Evolutionary conservation across 1,140 invertebrate genomes (phyloP), one percentile per base, ranked within the genome.

Genomic region (Zaprionus ghesquierei): DNA sequence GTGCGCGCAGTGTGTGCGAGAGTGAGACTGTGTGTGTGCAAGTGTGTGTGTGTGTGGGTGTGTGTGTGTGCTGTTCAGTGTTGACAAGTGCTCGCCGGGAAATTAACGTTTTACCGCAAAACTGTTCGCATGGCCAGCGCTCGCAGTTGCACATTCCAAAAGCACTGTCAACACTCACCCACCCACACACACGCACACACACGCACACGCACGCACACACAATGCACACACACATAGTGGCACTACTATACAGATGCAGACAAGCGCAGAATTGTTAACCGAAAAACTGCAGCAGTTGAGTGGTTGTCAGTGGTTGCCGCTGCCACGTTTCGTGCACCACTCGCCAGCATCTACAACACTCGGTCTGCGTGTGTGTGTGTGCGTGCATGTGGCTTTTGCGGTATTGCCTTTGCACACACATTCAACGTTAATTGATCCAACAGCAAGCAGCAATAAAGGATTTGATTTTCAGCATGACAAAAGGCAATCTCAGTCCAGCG

Each of bases 91-190:
- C 79, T 84, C 85, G 79, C 59, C 79, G 77, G 79, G 79, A 80
- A 89, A 89, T 89, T 89, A 89, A 89, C 85, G 85, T 89, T 89
- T 80, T 69, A 89, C 84, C 84, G 80, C 84, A 89, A 89, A 84
- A 87, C 81, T 79, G 76, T 72, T 27, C 55, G 69, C 55, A 66
- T 84, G 75, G 66, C 44, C 65, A 79, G 44, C 49, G 62, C 68
- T 55, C 54, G 50, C 56, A 58, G 84, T 60, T 89, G 72, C 79
- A 89, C 38, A 78, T 82, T 73, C 77, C 69, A 73, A 77, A 82
- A 77, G 84, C 84, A 89, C 69, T 89, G 84, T 78, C 75, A 78
- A 78, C 82, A 86, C 82, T 79, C 77, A 25, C 64, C 35, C 74
- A 70, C 50, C 29, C 75, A 65, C 41, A 23, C 49, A n/a, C 29